phyloP scores from a whole-genome alignment of 2,113 vertebrate species.

The Sisor rabdophorus region DNA sequence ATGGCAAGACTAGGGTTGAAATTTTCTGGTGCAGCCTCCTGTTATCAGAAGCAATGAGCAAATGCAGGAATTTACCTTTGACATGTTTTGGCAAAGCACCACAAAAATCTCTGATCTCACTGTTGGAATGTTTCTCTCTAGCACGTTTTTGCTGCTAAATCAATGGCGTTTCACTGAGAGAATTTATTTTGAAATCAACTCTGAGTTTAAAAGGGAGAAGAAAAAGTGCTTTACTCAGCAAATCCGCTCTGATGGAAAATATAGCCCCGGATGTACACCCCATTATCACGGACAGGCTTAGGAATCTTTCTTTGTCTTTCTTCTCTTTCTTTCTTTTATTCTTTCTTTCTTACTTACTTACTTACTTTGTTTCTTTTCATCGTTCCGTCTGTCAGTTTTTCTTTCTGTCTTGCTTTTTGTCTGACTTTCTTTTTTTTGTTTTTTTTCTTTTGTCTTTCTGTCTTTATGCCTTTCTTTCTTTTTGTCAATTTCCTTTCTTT shows the following conservation, averaged over 20 bases:
- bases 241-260: neutral
- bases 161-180: neutral
- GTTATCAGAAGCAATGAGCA: constrained; percentile 13
- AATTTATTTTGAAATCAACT: constrained; percentile 6
- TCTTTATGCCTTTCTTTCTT: too few species aligned
- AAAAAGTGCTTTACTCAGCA: constrained; percentile 13
- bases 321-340: too few species aligned
- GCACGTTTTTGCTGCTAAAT: neutral
- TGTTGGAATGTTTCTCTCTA: constrained; percentile 7
- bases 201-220: neutral
- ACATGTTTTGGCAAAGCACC: constrained; percentile 34
- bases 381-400: too few species aligned
- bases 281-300: neutral
- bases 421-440: too few species aligned
- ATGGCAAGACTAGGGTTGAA: neutral
- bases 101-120: constrained; percentile 18
- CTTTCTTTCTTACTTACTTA: too few species aligned
- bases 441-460: too few species aligned
- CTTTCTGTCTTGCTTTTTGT: too few species aligned
- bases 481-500: too few species aligned
- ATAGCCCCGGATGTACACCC: neutral
- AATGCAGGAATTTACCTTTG: constrained; percentile 28
- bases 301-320: too few species aligned
- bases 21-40: constrained; percentile 10
- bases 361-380: too few species aligned